phyloP scores from a whole-genome alignment of 2,797 vertebrate species.

The Myripristis jacobus region DNA sequence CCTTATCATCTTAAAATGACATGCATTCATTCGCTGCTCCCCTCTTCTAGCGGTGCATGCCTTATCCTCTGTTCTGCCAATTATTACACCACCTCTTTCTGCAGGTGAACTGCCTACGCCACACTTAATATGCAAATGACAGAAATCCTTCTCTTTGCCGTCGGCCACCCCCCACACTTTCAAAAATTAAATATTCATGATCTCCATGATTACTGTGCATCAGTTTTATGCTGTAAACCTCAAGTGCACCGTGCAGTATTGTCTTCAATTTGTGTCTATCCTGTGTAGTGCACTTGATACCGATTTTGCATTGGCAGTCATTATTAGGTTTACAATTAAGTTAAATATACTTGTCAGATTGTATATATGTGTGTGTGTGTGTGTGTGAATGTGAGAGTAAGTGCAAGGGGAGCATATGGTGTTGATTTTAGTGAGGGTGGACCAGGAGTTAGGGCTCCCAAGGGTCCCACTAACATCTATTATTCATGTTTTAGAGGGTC shows the following conservation, averaged over 20 bases:
- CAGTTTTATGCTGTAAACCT: slow-evolving; percentile 18
- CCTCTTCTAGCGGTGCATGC: slow-evolving; percentile 11
- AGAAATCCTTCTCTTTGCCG: slow-evolving; percentile 49
- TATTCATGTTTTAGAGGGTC: slow-evolving; percentile 72
- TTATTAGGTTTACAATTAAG: slow-evolving; percentile 18
- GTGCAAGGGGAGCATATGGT: slow-evolving; percentile 68
- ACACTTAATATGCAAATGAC: slow-evolving; percentile 68
- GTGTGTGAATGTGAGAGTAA: neutral
- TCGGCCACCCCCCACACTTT: slow-evolving; percentile 46
- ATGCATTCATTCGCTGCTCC: neutral
- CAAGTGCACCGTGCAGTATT: neutral
- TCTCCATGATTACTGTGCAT: slow-evolving; percentile 56
- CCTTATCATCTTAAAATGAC: neutral
- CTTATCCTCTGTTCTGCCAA: slow-evolving; percentile 32
- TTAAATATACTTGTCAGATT: slow-evolving; percentile 5
- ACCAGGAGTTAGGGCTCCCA: slow-evolving; percentile 65
- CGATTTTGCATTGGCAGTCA: slow-evolving; percentile 4
- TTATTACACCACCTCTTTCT: slow-evolving; percentile 30
- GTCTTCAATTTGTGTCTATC: slow-evolving; percentile 11
- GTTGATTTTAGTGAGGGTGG: slow-evolving; percentile 60
- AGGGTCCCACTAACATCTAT: slow-evolving; percentile 74
- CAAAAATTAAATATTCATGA: slow-evolving; percentile 75
- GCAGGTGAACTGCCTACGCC: slow-evolving; percentile 62
- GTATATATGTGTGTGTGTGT: slow-evolving; percentile 4
- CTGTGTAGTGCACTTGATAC: slow-evolving; percentile 7